These are phyloP conservation scores for Herpailurus yagouaroundi DNA, from an alignment of 2,113 vertebrate genomes.

Conservation along the genomic window DNA sequence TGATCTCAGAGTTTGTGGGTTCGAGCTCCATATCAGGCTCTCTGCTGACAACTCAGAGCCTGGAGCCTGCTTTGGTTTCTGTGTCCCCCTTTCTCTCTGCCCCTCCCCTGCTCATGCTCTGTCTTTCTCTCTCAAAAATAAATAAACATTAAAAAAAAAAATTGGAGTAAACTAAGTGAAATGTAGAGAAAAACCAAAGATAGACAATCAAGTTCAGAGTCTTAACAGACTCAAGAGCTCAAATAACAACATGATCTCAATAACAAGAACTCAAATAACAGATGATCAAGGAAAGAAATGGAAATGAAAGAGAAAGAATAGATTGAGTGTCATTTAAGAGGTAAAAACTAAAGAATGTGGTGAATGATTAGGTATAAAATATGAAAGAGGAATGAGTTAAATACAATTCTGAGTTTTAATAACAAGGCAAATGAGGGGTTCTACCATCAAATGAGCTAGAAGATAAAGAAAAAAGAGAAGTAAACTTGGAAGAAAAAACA, in stretches of 20 bases:
- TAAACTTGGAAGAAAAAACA: not conserved
- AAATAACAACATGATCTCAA: no score
- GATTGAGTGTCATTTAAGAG: not conserved
- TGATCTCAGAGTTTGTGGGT: no score
- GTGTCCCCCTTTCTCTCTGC: no score
- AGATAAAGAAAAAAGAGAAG: not conserved
- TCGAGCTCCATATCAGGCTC: no score
- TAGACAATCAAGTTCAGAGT: not conserved
- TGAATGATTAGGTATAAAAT: not conserved
- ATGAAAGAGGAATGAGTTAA: not conserved
- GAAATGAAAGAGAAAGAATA: not conserved
- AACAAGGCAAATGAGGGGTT: slow-evolving; percentile 2
- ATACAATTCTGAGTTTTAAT: not conserved
- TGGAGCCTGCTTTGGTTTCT: no score
- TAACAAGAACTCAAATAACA: not conserved
- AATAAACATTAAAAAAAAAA: not conserved
- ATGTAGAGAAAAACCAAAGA: not conserved
- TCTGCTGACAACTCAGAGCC: no score
- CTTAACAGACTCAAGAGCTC: not conserved
- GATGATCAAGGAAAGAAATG: not conserved
- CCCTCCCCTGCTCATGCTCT: not conserved
- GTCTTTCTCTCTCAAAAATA: not conserved
- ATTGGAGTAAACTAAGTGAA: not conserved
- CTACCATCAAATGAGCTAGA: not conserved
- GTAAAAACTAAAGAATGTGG: not conserved